A percentile compares a stretch with the other conserved stretches of the same genome.
Conservation (phyloP, 1,140 invertebrate species). For the Cydia pomonella region DNA sequence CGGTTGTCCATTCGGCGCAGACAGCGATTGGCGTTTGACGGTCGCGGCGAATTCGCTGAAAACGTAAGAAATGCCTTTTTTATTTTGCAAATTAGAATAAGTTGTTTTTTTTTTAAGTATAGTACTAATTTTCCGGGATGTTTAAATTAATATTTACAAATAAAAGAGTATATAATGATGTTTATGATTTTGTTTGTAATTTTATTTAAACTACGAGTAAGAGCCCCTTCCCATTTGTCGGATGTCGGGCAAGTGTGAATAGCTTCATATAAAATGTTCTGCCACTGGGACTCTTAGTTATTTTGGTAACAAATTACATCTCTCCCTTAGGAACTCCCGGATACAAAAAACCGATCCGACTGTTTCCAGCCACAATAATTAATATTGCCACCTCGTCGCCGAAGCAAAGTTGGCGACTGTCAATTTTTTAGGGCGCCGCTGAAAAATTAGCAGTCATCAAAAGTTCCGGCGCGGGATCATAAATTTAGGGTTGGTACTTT, state of each 20-base stretch:
- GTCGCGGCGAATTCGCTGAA: conserved; percentile 36
- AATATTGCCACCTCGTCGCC: conserved; percentile 49
- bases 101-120: too few species aligned
- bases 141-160: background rate
- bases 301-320: conserved; percentile 35
- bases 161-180: too few species aligned
- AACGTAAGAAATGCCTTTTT: conserved; percentile 36
- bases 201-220: too few species aligned
- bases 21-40: conserved; percentile 60
- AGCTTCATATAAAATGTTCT: too few species aligned
- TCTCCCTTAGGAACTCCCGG: background rate
- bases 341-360: background rate
- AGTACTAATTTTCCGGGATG: too few species aligned
- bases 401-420: conserved; percentile 45
- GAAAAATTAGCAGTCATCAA: conserved; percentile 66
- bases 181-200: too few species aligned
- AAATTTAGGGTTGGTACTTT: conserved; percentile 59
- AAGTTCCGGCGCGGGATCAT: conserved; percentile 52
- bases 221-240: too few species aligned
- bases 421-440: conserved; percentile 48
- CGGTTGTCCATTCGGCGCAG: conserved; percentile 56
- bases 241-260: too few species aligned
- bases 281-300: too few species aligned
- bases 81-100: background rate
- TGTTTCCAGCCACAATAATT: conserved; percentile 39